Conservation (phyloP, 1,140 invertebrate genomes). For the Drosophila sechellia region DNA sequence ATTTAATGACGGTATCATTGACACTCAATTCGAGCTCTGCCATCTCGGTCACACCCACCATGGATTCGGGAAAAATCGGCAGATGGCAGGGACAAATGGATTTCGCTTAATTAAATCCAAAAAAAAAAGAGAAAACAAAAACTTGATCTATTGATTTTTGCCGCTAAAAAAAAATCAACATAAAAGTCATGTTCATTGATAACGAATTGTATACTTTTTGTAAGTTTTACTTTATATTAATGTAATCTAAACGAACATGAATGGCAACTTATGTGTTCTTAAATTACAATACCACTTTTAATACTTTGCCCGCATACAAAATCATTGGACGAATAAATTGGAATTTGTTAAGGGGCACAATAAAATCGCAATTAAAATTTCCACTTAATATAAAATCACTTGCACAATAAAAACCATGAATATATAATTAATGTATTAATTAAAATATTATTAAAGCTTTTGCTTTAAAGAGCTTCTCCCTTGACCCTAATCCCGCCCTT, state of each 20-base stretch:
- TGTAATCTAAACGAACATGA: not conserved
- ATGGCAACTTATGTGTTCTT: not conserved
- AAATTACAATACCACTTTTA: not conserved
- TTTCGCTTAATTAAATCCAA: conserved; percentile 24
- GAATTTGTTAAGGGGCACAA: conserved; percentile 16
- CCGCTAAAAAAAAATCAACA: not conserved
- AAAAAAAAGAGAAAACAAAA: not conserved
- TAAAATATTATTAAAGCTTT: conserved; percentile 72
- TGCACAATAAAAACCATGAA: conserved; percentile 22
- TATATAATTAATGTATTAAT: conserved; percentile 73
- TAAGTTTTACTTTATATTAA: too few species aligned
- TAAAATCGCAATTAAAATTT: conserved; percentile 56
- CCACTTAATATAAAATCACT: conserved; percentile 53
- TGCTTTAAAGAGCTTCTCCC: conserved; percentile 16
- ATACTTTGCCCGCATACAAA: conserved; percentile 14
- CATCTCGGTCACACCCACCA: conserved; percentile 25
- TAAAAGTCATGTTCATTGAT: not conserved
- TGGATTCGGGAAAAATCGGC: conserved; percentile 9
- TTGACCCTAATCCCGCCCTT: conserved; percentile 3
- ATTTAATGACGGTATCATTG: conserved; percentile 73
- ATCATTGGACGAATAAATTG: not conserved
- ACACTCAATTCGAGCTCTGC: conserved; percentile 32
- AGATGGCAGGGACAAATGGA: conserved; percentile 12
- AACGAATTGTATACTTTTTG: not conserved
- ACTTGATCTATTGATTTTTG: not conserved